Evolutionary conservation across 2,888 invertebrate genomes (phyloP), one percentile per base, ranked within the genome.

Genomic region (Tricholauxania praeusta): DNA sequence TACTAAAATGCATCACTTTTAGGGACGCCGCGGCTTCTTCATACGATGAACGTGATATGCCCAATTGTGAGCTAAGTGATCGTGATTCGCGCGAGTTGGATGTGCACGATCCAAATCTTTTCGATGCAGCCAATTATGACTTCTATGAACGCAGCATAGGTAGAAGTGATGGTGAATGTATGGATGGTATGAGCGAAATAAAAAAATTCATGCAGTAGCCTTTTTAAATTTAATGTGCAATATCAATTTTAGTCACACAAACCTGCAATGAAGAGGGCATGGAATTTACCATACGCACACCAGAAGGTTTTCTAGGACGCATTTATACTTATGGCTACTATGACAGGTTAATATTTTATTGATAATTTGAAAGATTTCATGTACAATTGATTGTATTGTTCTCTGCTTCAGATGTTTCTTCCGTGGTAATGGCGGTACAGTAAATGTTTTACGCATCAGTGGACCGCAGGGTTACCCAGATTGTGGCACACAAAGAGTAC

Each of bases 261-360:
- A 93, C 94, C 1, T 96, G 96, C 86, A 96, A 94, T 82, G 96
- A 96, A 88, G 96, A 96, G 84, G 96, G 96, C 1, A 97, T 97
- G 96, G 96, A 96, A 85, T 96, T 97, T 83, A 96, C 95, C 0
- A 89, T 97, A 68, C 90, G 94, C 75, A 94, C 96, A 0, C 95
- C 95, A 0, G 96, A 96, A 89, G 94, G 94, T 12, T 97, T 96
- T 86, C 91, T 93, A 78, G 96, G 96, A 3, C 89, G 96, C 68
- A 96, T 97, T 86, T 97, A 96, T 86, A 95, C 96, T 0, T 95
- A 96, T 82, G 96, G 96, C 2, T 96, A 93, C 87, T 97, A 96
- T 84, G 96, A 96, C 83, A 88, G 91, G 83, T 84, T 64, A 57
- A 67, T 66, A 32, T 60, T 3, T 15, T 3, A 32, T 3, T 62